phyloP scores from a whole-genome alignment of 2,888 invertebrate species.

The Dastarcus helophoroides region DNA sequence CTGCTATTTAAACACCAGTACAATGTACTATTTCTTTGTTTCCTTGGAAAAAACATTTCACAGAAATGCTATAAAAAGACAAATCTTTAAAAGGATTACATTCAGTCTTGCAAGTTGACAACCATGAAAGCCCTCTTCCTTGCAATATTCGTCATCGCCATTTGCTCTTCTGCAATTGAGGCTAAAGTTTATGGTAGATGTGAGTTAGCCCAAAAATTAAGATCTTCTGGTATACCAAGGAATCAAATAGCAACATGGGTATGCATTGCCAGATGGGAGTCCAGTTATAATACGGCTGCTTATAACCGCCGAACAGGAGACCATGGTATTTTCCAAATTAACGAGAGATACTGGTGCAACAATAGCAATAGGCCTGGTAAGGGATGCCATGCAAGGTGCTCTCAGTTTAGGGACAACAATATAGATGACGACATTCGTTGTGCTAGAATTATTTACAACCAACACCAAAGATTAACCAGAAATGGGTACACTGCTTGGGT shows the following conservation, averaged over 20 bases:
- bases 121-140: no score
- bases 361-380: conserved; percentile 7
- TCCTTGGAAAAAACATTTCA: no score
- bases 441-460: conserved; percentile 7
- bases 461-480: conserved; percentile 8
- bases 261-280: conserved; percentile 19
- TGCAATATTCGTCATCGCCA: no score
- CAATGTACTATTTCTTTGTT: no score
- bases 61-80: no score
- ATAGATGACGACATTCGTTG: conserved; percentile 10
- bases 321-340: conserved; percentile 20
- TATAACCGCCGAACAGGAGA: conserved; percentile 15
- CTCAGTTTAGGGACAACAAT: conserved; percentile 7
- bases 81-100: no score
- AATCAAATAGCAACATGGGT: conserved; percentile 18
- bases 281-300: conserved; percentile 17
- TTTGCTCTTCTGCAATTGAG: no score
- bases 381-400: conserved; percentile 8
- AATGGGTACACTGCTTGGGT: conserved; percentile 11
- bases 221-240: conserved; percentile 44
- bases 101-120: no score
- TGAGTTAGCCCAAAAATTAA: conserved; percentile 15
- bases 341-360: conserved; percentile 15
- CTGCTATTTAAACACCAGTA: no score
- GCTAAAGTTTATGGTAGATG: conserved; percentile 15